phyloP scores from a whole-genome alignment of 2,797 vertebrate species.

The Tarsius wallacei region DNA sequence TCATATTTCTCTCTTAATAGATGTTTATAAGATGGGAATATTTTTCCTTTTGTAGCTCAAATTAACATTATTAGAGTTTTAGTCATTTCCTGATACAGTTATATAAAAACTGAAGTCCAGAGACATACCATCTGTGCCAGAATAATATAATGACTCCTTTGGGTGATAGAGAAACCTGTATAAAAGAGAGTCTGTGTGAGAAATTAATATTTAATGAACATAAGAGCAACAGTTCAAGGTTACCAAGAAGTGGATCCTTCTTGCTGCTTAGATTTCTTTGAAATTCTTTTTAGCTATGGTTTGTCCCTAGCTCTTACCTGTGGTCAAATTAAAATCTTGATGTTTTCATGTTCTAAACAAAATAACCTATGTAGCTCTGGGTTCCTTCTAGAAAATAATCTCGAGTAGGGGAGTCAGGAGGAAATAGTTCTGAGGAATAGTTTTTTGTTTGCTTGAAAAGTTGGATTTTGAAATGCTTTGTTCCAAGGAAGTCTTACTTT shows the following conservation, averaged over 20 bases:
- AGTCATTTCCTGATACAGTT: conserved; percentile 23
- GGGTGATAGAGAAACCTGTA: conserved; percentile 1
- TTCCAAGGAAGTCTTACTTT: not conserved
- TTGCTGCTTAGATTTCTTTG: not conserved
- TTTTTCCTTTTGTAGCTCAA: conserved; percentile 59
- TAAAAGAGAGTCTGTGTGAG: conserved; percentile 43
- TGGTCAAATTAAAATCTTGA: conserved; percentile 42
- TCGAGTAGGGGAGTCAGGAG: not conserved
- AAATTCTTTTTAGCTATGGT: not conserved
- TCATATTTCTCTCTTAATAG: conserved; percentile 48
- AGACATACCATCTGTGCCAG: conserved; percentile 58
- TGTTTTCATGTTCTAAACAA: conserved; percentile 26
- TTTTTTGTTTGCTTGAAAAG: conserved; percentile 53
- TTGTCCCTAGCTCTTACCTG: conserved; percentile 24
- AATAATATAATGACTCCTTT: not conserved
- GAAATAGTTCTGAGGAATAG: not conserved
- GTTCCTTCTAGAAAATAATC: not conserved
- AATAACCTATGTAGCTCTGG: not conserved
- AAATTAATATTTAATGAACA: conserved; percentile 49
- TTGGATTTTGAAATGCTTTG: conserved; percentile 27
- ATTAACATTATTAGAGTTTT: conserved; percentile 61
- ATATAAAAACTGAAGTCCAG: conserved; percentile 51
- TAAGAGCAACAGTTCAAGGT: not conserved
- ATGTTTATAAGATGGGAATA: conserved; percentile 52
- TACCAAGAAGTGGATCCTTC: not conserved